Evolutionary conservation across 2,888 invertebrate species (phyloP).

Genomic region (Nomada fucata): DNA sequence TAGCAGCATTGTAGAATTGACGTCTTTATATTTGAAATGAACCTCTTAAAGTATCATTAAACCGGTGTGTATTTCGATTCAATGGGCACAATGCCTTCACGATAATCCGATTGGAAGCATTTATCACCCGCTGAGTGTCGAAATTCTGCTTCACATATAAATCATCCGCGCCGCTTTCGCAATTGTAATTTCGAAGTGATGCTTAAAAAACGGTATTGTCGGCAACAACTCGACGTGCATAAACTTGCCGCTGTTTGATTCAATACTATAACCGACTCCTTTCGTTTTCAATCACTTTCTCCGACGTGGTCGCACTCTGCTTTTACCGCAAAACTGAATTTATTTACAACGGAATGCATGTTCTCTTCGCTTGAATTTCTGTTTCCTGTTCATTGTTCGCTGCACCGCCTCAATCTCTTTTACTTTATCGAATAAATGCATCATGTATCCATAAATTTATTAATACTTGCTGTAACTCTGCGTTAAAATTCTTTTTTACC

Average conservation of each 20-base stretch:
- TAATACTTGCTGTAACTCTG: background rate
- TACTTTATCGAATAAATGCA: background rate
- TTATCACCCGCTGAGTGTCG: background rate
- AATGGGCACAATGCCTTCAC: background rate
- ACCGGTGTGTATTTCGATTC: background rate
- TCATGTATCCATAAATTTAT: background rate
- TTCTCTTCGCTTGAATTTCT: background rate
- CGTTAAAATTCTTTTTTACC: background rate
- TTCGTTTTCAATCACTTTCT: slow-evolving; percentile 67
- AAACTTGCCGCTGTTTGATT: slow-evolving; percentile 48
- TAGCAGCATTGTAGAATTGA: background rate
- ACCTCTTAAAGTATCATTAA: background rate
- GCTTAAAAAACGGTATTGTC: slow-evolving; percentile 31
- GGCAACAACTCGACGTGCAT: slow-evolving; percentile 12
- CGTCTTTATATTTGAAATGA: background rate
- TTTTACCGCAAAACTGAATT: slow-evolving; percentile 57
- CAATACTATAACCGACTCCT: slow-evolving; percentile 47
- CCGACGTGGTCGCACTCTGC: slow-evolving; percentile 26
- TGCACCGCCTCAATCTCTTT: background rate
- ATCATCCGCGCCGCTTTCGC: slow-evolving; percentile 47
- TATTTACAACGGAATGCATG: slow-evolving; percentile 26
- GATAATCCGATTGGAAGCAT: background rate
- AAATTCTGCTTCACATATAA: slow-evolving; percentile 40
- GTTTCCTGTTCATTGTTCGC: slow-evolving; percentile 14
- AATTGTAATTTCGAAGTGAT: slow-evolving; percentile 33